Percentiles rank a stretch among this genome's conserved stretches.
These are phyloP conservation scores for Labeo catla DNA, from an alignment of 2,113 vertebrate species.

Conservation along the genomic window DNA sequence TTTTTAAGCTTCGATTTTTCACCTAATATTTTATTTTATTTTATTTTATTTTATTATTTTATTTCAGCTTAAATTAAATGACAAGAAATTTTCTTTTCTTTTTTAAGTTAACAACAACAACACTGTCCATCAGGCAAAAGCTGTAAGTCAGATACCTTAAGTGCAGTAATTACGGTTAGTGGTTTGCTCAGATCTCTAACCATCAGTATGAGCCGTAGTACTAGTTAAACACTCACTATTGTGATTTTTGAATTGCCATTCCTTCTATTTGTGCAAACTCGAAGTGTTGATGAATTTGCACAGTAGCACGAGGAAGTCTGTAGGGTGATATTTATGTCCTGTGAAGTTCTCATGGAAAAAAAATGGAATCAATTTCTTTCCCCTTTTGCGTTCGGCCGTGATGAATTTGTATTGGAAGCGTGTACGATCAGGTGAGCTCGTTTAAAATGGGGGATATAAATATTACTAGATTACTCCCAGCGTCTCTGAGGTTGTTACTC, in stretches of 20 bases:
- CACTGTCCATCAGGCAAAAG: too few species aligned
- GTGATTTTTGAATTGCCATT: background rate
- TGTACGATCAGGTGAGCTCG: background rate
- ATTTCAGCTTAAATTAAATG: too few species aligned
- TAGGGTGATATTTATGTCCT: background rate
- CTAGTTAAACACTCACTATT: background rate
- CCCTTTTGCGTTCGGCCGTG: background rate
- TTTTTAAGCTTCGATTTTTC: background rate
- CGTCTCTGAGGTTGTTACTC: constrained; percentile 15
- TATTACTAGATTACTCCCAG: constrained; percentile 10
- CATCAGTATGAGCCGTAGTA: background rate
- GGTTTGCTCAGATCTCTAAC: background rate
- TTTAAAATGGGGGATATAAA: constrained; percentile 4
- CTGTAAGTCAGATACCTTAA: too few species aligned
- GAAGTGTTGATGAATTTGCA: background rate
- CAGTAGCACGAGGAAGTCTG: background rate
- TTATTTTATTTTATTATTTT: background rate
- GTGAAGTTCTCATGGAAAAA: background rate
- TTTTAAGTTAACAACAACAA: too few species aligned
- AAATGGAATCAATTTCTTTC: background rate
- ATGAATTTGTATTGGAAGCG: background rate
- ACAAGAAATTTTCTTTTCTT: too few species aligned
- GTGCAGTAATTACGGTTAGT: background rate
- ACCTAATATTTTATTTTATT: background rate
- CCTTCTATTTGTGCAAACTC: background rate